Conservation (phyloP, 2,888 invertebrate species). For the Chrysina gloriosa region DNA sequence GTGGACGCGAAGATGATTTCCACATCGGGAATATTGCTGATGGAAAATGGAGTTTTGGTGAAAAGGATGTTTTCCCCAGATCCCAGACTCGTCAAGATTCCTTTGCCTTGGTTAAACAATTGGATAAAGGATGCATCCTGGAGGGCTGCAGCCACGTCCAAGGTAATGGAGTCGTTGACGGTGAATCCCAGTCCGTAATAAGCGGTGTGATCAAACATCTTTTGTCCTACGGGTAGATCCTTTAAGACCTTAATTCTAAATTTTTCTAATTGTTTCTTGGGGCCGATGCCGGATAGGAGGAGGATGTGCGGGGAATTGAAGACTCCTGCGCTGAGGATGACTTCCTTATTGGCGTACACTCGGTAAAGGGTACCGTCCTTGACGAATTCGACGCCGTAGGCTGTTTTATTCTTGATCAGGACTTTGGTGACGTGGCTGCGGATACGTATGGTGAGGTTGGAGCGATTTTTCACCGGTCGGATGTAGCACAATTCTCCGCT, state of each 20-base stretch:
- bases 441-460: slow-evolving; percentile 64
- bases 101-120: neutral
- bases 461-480: slow-evolving; percentile 56
- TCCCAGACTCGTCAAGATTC: neutral
- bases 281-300: slow-evolving; percentile 82
- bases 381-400: slow-evolving; percentile 56
- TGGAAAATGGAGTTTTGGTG: neutral
- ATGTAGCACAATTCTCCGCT: slow-evolving; percentile 64
- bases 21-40: neutral
- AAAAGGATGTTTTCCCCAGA: neutral
- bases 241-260: slow-evolving; percentile 68
- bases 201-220: slow-evolving; percentile 77
- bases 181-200: slow-evolving; percentile 73
- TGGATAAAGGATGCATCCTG: neutral
- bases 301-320: slow-evolving; percentile 64
- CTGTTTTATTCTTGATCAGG: slow-evolving; percentile 49
- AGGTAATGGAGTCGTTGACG: slow-evolving; percentile 55
- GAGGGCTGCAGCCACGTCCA: neutral
- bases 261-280: slow-evolving; percentile 69
- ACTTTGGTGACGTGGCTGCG: slow-evolving; percentile 61
- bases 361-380: neutral
- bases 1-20: neutral
- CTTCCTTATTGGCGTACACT: slow-evolving; percentile 26
- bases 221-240: slow-evolving; percentile 74
- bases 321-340: slow-evolving; percentile 30